Conservation (phyloP, 2,797 vertebrate species). For the Lithobates pipiens region DNA sequence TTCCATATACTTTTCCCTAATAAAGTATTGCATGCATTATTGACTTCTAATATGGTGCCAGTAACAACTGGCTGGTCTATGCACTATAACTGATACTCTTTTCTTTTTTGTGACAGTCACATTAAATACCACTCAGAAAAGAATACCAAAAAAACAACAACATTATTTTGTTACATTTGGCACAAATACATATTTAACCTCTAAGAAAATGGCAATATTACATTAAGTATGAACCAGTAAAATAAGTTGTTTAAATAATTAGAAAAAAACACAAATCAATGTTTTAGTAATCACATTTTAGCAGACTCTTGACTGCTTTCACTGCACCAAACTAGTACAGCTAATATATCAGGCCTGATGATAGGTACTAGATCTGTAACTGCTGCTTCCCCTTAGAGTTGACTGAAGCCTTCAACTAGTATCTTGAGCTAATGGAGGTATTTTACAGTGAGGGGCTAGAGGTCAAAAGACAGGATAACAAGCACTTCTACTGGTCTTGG, state of each 20-base stretch:
- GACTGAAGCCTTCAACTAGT: slow-evolving; percentile 85
- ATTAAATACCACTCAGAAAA: too few relatives aligned
- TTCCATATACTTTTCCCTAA: too few relatives aligned
- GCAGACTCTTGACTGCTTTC: background rate
- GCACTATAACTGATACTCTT: too few relatives aligned
- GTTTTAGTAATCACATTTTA: background rate
- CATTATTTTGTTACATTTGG: too few relatives aligned
- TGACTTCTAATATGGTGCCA: too few relatives aligned
- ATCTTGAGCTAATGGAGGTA: slow-evolving; percentile 69
- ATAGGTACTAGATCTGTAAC: slow-evolving; percentile 75
- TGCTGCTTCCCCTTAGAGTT: slow-evolving; percentile 69
- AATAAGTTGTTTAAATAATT: background rate
- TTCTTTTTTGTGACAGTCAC: too few relatives aligned
- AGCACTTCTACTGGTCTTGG: slow-evolving; percentile 52
- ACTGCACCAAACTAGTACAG: slow-evolving; percentile 6
- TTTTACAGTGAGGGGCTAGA: slow-evolving; percentile 68
- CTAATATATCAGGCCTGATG: slow-evolving; percentile 71
- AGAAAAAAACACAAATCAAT: background rate
- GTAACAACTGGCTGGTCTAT: too few relatives aligned
- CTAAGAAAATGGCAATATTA: too few relatives aligned
- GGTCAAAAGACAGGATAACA: slow-evolving; percentile 78
- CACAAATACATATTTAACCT: too few relatives aligned
- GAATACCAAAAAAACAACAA: too few relatives aligned
- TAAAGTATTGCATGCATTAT: too few relatives aligned
- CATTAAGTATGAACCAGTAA: too few relatives aligned